Evolutionary conservation across 2,888 invertebrate species (phyloP).

Genomic region (Blomia tropicalis): DNA sequence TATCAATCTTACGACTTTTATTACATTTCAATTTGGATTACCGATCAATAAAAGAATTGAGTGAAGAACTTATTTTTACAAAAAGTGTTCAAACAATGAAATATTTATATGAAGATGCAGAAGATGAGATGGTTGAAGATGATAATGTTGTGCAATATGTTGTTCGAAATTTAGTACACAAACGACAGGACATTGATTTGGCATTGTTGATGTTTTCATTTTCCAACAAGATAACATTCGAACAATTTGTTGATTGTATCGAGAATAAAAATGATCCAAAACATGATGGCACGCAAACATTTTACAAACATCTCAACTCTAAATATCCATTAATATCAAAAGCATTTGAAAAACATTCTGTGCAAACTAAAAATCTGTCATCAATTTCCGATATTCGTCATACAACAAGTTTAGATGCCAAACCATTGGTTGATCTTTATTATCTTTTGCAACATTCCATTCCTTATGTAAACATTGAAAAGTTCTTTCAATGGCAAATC

Average conservation of each 20-base stretch:
- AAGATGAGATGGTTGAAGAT: not conserved
- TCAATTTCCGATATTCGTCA: not conserved
- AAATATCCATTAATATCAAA: not conserved
- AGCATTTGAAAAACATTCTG: not conserved
- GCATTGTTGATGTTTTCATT: not conserved
- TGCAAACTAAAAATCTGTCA: not conserved
- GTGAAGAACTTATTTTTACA: not conserved
- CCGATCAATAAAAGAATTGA: not conserved
- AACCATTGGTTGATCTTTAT: not conserved
- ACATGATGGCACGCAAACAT: not conserved
- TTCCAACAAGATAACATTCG: not conserved
- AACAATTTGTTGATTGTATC: not conserved
- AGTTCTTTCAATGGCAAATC: slow-evolving; percentile 3
- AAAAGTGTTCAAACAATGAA: not conserved
- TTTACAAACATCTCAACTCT: not conserved
- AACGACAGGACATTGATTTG: slow-evolving; percentile 2
- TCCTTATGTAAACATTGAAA: not conserved
- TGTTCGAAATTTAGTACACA: not conserved
- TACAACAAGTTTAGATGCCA: not conserved
- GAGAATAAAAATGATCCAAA: not conserved
- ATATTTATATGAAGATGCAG: not conserved
- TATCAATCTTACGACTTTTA: not conserved
- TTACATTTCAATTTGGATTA: not conserved
- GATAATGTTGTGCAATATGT: not conserved
- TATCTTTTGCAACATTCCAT: not conserved